These are phyloP conservation scores for Perodicticus potto DNA, from an alignment of 2,797 vertebrate species.

Conservation along the genomic window DNA sequence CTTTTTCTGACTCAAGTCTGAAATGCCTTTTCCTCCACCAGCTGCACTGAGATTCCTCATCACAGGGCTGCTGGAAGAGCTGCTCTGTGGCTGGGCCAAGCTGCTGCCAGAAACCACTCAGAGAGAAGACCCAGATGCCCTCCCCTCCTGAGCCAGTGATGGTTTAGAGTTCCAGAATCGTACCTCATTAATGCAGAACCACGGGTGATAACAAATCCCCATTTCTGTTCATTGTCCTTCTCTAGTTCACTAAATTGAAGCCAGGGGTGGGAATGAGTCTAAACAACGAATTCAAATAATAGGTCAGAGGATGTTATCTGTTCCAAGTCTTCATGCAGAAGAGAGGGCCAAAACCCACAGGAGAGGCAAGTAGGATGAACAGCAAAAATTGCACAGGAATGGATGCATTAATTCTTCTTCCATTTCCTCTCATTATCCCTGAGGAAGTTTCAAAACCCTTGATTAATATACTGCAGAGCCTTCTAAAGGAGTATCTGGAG, in stretches of 20 bases:
- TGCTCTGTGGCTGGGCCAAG: not conserved
- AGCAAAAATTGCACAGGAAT: not conserved
- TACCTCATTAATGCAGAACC: slow-evolving; percentile 48
- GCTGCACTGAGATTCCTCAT: not conserved
- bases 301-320: slow-evolving; percentile 44
- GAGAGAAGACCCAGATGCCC: not conserved
- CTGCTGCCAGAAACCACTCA: not conserved
- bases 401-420: not conserved
- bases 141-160: not conserved
- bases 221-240: slow-evolving; percentile 41
- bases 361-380: not conserved
- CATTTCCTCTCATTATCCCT: not conserved
- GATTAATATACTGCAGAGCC: not conserved
- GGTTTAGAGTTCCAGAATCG: not conserved
- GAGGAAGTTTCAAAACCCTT: slow-evolving; percentile 31
- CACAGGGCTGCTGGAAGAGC: not conserved
- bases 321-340: slow-evolving; percentile 38
- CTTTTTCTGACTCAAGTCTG: not conserved
- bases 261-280: not conserved
- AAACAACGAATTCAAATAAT: slow-evolving; percentile 36
- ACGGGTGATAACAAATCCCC: slow-evolving; percentile 13
- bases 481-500: slow-evolving; percentile 11
- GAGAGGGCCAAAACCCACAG: slow-evolving; percentile 19
- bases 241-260: slow-evolving; percentile 40
- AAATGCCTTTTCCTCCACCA: not conserved